Conservation (phyloP, 2,888 invertebrate species). For the Eupithecia pulchellata region DNA sequence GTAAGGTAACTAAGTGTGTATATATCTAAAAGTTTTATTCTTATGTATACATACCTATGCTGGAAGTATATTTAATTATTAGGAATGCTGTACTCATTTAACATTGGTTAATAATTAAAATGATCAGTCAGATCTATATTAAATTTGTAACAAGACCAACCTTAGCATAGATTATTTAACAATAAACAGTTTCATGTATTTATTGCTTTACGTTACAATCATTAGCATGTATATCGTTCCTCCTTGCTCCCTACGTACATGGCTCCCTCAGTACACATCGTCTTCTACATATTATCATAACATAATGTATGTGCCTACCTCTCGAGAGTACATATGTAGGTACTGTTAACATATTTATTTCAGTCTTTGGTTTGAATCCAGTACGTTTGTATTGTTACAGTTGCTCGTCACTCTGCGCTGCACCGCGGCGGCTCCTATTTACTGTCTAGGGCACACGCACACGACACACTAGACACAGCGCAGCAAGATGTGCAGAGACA, state of each 20-base stretch:
- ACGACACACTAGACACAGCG: background rate
- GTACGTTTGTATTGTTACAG: slow-evolving; percentile 54
- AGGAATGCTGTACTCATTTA: slow-evolving; percentile 22
- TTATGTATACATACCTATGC: background rate
- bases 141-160: slow-evolving; percentile 31
- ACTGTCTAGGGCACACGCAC: too few species aligned
- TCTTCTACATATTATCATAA: too few species aligned
- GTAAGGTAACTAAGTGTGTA: too few species aligned
- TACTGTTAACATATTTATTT: slow-evolving; percentile 50
- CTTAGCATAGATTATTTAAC: slow-evolving; percentile 22
- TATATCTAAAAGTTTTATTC: background rate
- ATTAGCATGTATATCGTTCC: too few species aligned
- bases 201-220: slow-evolving; percentile 26
- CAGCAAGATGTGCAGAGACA: background rate
- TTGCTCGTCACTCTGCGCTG: background rate
- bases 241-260: too few species aligned
- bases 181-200: slow-evolving; percentile 23
- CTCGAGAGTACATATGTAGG: too few species aligned
- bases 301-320: too few species aligned
- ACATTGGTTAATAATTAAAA: background rate
- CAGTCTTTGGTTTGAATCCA: slow-evolving; percentile 80
- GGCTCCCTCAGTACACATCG: too few species aligned
- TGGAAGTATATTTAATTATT: background rate
- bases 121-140: slow-evolving; percentile 26
- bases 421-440: background rate